Evolutionary conservation across 2,888 invertebrate genomes (phyloP), one percentile per base, ranked within the genome.

Genomic region (Cynaeus angustus): DNA sequence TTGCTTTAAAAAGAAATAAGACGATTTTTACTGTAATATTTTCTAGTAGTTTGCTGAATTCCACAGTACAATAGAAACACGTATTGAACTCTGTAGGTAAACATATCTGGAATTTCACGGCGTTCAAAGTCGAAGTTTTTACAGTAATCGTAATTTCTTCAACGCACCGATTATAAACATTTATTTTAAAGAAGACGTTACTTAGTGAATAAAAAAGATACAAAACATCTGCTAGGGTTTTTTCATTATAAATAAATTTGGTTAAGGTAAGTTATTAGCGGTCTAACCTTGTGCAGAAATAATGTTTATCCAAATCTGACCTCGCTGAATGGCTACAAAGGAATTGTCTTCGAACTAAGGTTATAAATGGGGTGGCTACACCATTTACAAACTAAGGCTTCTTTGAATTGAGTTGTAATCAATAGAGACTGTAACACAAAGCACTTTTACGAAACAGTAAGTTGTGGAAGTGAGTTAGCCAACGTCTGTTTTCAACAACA

Each of bases 181-280:
- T 52, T 50, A 33, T 13, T 4, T 33, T 52, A 33, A 21, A 52
- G 52, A 30, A 12, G 33, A 52, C 30, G 52, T 52, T 52, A 52
- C 12, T 52, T 33, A 52, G 52, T 52, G 52, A 52, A 52, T 52
- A 52, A 52, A 52, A 52, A 52, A 10, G 52, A 52, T 14, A 52
- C 55, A 4, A 16, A 55, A 37, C 38, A 55, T 55, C 37, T 38
- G 38, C 38, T n/a, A 3, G 12, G 13, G n/a, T n/a, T n/a, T n/a
- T 55, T 38, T 38, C 37, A 38, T 37, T 13, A 55, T 38, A 55
- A 55, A 55, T 33, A 55, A 37, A 7, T 37, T 9, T 55, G 9
- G 5, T 46, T 50, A 21, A 28, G 28, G 48, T 28, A 50, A 50
- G 28, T 50, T 50, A 21, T 50, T 50, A 6, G 4, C 28, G 3